Conservation (phyloP, 2,888 invertebrate species). For the Sinotaia quadrata region DNA sequence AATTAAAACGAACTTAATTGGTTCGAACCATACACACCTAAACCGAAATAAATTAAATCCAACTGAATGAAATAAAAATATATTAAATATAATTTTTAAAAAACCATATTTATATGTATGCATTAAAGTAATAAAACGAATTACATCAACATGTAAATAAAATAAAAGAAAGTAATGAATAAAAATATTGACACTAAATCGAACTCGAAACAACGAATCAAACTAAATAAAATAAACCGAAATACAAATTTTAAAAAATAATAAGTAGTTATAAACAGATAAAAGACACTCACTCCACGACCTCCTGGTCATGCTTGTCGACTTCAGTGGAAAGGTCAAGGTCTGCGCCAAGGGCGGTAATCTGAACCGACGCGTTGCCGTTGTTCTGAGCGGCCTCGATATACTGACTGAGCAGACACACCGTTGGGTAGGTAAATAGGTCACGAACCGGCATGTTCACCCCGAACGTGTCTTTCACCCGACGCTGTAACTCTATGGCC, state of each 20-base stretch:
- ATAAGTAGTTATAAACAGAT: neutral
- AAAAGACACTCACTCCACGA: slow-evolving; percentile 53
- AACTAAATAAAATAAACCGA: too few species aligned
- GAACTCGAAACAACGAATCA: too few species aligned
- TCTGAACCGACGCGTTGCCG: slow-evolving; percentile 9
- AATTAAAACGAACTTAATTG: too few species aligned
- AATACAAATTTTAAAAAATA: neutral
- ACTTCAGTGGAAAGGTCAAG: slow-evolving; percentile 69
- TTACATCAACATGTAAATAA: too few species aligned
- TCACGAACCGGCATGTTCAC: slow-evolving; percentile 68
- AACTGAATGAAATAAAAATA: too few species aligned
- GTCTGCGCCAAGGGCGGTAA: slow-evolving; percentile 20
- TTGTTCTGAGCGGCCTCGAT: slow-evolving; percentile 56
- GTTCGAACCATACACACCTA: too few species aligned
- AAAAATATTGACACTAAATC: too few species aligned
- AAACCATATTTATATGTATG: too few species aligned
- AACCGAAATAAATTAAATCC: too few species aligned
- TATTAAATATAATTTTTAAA: too few species aligned
- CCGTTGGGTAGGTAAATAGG: slow-evolving; percentile 69
- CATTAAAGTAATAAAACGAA: too few species aligned
- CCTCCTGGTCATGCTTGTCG: slow-evolving; percentile 65
- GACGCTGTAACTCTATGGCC: slow-evolving; percentile 69
- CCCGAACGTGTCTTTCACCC: slow-evolving; percentile 59
- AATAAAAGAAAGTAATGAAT: too few species aligned
- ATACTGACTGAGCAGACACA: slow-evolving; percentile 65